A percentile compares a stretch with the other conserved stretches of the same genome.
Conservation (phyloP, 2,113 vertebrate genomes). For the Aix galericulata region DNA sequence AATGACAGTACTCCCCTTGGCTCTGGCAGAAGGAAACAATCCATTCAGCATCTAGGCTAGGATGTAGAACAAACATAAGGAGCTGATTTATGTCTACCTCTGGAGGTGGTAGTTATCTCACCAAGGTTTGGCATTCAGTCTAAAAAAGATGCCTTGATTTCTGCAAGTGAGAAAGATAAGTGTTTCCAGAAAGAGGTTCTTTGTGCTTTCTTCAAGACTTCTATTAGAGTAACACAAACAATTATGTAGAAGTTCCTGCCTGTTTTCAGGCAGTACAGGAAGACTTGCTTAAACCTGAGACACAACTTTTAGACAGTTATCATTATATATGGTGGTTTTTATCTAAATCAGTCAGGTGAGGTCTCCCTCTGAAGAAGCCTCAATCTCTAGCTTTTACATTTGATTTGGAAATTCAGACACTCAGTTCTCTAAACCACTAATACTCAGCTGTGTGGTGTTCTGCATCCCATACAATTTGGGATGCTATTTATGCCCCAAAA, state of each 20-base stretch:
- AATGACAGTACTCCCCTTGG: neutral
- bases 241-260: neutral
- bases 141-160: neutral
- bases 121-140: neutral
- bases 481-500: neutral
- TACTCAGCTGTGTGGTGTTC: neutral
- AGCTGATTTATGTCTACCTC: neutral
- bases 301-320: neutral
- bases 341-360: neutral
- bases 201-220: neutral
- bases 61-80: neutral
- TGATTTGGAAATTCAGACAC: neutral
- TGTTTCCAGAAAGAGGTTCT: neutral
- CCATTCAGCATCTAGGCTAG: neutral
- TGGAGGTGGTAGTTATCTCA: constrained; percentile 25
- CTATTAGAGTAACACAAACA: neutral
- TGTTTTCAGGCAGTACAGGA: neutral
- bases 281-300: neutral
- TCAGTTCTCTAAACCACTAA: neutral
- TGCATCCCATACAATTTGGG: neutral
- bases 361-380: neutral
- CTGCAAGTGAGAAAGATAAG: neutral
- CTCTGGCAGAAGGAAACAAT: neutral
- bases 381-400: neutral
- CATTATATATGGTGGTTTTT: neutral